Evolutionary conservation across 2,113 vertebrate genomes (phyloP).

Genomic region (Corapipo altera): DNA sequence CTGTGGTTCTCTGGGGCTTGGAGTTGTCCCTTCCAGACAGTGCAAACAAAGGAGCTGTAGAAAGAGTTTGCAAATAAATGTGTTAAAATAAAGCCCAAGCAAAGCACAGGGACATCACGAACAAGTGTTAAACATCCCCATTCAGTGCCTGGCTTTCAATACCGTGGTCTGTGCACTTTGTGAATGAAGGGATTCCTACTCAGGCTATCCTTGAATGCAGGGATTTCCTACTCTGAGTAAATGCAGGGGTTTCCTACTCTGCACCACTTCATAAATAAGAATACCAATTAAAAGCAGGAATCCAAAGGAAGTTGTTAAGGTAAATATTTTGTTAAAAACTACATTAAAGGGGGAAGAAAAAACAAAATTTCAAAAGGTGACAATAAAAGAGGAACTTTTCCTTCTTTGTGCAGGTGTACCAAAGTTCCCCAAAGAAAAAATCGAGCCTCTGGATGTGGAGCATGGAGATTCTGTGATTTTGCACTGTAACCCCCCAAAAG

Average conservation of each 20-base stretch:
- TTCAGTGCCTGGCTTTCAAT: not conserved
- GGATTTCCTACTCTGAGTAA: not conserved
- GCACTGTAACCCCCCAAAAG: constrained; percentile 87
- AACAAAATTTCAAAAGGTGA: not conserved
- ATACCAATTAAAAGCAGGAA: not conserved
- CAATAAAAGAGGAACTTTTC: not conserved
- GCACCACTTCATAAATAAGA: not conserved
- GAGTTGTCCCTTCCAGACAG: not conserved
- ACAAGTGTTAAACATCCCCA: not conserved
- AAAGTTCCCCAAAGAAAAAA: constrained; percentile 94
- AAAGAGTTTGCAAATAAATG: not conserved
- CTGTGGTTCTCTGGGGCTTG: not conserved
- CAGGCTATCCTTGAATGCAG: not conserved
- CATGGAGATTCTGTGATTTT: constrained; percentile 88
- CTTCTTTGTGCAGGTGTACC: constrained; percentile 81
- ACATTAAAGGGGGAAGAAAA: not conserved
- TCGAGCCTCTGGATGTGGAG: constrained; percentile 86
- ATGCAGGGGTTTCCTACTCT: not conserved
- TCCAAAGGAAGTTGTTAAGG: not conserved
- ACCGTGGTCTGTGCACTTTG: not conserved
- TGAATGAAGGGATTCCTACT: not conserved
- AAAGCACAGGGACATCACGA: not conserved
- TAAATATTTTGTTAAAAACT: not conserved
- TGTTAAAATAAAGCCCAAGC: not conserved
- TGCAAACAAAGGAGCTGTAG: not conserved